Percentiles rank a stretch among this genome's conserved stretches.
These are phyloP conservation scores for Ciconia maguari DNA, from an alignment of 2,113 vertebrate genomes.

Conservation along the genomic window DNA sequence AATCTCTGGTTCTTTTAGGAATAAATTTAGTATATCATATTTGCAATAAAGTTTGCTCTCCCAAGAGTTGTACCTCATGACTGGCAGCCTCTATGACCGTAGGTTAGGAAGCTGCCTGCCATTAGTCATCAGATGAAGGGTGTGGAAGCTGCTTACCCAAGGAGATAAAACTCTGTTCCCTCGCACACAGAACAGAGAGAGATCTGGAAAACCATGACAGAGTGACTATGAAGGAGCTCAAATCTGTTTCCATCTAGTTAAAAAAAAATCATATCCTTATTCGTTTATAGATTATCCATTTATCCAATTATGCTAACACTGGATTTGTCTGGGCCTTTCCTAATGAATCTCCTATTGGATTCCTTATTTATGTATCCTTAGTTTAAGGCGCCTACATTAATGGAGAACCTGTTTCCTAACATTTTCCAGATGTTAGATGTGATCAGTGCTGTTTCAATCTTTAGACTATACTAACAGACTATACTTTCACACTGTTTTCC, in stretches of 20 bases:
- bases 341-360: rapidly evolving
- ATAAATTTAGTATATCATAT: neutral
- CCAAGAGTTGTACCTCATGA: neutral
- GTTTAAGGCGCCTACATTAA: neutral
- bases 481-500: neutral
- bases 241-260: neutral
- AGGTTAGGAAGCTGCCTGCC: neutral
- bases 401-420: neutral
- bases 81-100: neutral
- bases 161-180: neutral
- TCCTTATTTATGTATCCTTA: neutral
- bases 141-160: neutral
- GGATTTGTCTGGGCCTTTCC: neutral
- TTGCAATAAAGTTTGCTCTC: neutral
- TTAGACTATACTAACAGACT: neutral
- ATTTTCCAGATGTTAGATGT: too few species aligned
- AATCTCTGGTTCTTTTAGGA: rapidly evolving
- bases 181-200: neutral
- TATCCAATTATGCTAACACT: neutral
- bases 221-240: neutral
- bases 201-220: neutral
- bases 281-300: neutral
- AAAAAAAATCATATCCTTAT: neutral
- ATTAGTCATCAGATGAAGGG: neutral
- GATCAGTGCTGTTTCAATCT: too few species aligned